Percentiles rank a stretch among this genome's conserved stretches.
These are phyloP conservation scores for Siphlonurus alternatus DNA, from an alignment of 2,888 invertebrate species.

Conservation along the genomic window DNA sequence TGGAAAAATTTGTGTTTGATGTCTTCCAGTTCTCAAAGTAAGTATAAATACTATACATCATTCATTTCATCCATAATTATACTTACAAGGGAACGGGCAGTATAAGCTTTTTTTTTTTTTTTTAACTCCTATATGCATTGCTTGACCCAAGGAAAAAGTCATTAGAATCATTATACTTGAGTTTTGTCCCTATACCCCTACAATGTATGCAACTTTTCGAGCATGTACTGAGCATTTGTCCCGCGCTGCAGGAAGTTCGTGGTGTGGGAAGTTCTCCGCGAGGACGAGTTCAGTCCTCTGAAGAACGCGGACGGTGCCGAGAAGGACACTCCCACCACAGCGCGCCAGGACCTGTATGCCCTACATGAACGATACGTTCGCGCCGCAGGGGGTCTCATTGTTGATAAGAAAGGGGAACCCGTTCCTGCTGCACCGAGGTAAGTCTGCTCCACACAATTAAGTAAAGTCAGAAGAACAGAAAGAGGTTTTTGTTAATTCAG, in stretches of 20 bases:
- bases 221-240: no score
- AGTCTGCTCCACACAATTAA: conserved; percentile 22
- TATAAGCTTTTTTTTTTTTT: no score
- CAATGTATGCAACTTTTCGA: no score
- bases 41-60: conserved; percentile 20
- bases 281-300: conserved; percentile 90
- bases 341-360: conserved; percentile 54
- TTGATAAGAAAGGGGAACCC: conserved; percentile 24
- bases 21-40: conserved; percentile 83
- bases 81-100: no score
- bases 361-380: conserved; percentile 66
- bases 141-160: no score
- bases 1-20: conserved; percentile 99
- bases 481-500: background rate
- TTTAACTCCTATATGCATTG: no score
- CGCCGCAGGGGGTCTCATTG: conserved; percentile 60
- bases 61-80: background rate
- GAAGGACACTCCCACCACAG: conserved; percentile 83
- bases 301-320: conserved; percentile 82
- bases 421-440: conserved; percentile 18
- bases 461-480: background rate
- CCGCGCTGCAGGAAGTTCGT: conserved; percentile 67
- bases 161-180: no score
- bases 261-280: conserved; percentile 80
- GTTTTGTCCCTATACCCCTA: no score